These are phyloP conservation scores for Collichthys lucidus DNA, from an alignment of 2,113 vertebrate species.

Conservation along the genomic window DNA sequence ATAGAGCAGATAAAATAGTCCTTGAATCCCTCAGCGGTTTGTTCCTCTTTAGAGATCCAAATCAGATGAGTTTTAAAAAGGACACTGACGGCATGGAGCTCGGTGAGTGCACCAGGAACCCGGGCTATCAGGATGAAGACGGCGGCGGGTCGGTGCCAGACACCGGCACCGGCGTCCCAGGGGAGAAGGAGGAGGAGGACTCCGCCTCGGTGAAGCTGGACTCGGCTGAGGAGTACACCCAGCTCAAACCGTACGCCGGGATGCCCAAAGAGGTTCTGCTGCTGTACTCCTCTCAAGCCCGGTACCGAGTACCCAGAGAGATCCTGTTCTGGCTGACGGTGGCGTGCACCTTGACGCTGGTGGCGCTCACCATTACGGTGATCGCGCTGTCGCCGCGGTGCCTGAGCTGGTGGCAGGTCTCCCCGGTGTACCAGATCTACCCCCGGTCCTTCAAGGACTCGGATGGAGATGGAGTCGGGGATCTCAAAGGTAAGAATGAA, in stretches of 20 bases:
- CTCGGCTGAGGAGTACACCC: constrained; percentile 67
- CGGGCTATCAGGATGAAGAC: constrained; percentile 80
- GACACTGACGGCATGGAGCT: constrained; percentile 75
- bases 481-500: constrained; percentile 89
- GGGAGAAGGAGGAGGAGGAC: not conserved
- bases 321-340: constrained; percentile 93
- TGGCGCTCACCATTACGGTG: constrained; percentile 83
- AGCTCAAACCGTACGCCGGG: constrained; percentile 89
- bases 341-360: constrained; percentile 79
- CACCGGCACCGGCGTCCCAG: not conserved
- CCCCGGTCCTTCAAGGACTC: constrained; percentile 95
- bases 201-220: not conserved
- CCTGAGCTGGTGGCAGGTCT: constrained; percentile 94
- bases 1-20: not conserved
- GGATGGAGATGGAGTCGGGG: constrained; percentile 91
- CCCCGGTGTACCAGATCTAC: constrained; percentile 94
- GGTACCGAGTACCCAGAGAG: constrained; percentile 91
- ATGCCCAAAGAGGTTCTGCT: constrained; percentile 97
- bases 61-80: constrained; percentile 55
- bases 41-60: no score
- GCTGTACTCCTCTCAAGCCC: constrained; percentile 87
- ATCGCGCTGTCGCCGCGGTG: constrained; percentile 93
- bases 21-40: not conserved
- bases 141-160: not conserved
- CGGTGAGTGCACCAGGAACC: constrained; percentile 78